phyloP scores from a whole-genome alignment of 2,888 invertebrate genomes.

The Ormyrus rosae region DNA sequence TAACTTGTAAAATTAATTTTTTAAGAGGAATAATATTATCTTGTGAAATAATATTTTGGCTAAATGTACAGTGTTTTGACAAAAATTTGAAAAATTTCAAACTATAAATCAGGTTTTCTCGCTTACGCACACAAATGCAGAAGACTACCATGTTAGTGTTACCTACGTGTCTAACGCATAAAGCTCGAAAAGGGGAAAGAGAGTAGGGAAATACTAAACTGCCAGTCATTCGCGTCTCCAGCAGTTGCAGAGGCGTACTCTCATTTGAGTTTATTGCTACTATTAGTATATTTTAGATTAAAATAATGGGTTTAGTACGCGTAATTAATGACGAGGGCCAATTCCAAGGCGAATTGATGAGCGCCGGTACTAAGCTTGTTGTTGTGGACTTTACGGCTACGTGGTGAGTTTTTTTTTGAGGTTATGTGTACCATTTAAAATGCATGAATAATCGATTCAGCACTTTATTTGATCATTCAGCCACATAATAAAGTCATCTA shows the following conservation, averaged over 20 bases:
- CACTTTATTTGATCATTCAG: neutral
- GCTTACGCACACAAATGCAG: too few relatives aligned
- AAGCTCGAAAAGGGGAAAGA: too few relatives aligned
- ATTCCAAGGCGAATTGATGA: constrained; percentile 89
- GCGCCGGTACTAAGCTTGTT: constrained; percentile 91
- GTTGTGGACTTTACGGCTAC: constrained; percentile 96
- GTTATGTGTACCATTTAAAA: constrained; percentile 37
- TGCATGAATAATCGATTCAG: neutral
- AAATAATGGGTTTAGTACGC: constrained; percentile 79
- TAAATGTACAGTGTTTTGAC: too few relatives aligned
- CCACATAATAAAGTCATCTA: too few relatives aligned
- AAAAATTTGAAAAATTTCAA: too few relatives aligned
- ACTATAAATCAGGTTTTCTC: too few relatives aligned
- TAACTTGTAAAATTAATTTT: too few relatives aligned
- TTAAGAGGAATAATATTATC: too few relatives aligned
- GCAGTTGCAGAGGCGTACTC: neutral
- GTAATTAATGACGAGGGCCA: constrained; percentile 86
- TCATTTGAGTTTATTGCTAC: constrained; percentile 17
- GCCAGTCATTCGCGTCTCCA: constrained; percentile 45
- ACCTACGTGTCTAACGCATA: too few relatives aligned
- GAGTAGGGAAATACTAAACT: constrained; percentile 5
- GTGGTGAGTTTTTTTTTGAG: constrained; percentile 81
- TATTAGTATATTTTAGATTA: constrained; percentile 1
- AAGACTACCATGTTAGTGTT: too few relatives aligned
- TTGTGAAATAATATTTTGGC: too few relatives aligned